phyloP scores from a whole-genome alignment of 2,888 invertebrate genomes.

The Apamea epomidion region DNA sequence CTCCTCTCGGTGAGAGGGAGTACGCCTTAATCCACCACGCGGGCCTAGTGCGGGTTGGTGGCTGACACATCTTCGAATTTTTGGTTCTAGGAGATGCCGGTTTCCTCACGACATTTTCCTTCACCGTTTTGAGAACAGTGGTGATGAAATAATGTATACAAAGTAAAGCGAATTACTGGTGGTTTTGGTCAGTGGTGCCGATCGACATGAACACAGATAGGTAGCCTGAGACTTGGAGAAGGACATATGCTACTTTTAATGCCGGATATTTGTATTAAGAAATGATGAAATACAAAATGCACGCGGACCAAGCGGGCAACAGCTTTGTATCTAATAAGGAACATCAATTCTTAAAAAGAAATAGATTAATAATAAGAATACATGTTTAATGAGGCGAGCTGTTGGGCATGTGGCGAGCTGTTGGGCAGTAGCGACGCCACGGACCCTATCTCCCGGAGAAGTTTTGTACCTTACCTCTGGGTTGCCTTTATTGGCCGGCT shows the following conservation, averaged over 20 bases:
- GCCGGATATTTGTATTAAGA: not conserved
- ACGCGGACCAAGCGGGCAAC: too few species aligned
- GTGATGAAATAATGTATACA: not conserved
- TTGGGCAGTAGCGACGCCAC: too few species aligned
- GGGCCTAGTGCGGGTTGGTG: not conserved
- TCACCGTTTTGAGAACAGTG: not conserved
- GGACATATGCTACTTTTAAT: not conserved
- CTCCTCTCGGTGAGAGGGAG: not conserved
- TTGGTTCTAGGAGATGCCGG: not conserved
- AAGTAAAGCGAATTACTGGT: not conserved
- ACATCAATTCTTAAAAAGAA: not conserved
- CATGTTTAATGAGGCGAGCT: too few species aligned
- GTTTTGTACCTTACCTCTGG: too few species aligned
- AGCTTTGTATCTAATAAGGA: not conserved
- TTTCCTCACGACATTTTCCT: not conserved
- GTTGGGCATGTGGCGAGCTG: too few species aligned
- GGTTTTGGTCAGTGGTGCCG: not conserved
- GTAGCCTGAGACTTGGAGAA: not conserved
- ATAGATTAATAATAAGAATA: not conserved
- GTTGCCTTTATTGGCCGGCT: too few species aligned
- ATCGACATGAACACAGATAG: not conserved
- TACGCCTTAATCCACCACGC: not conserved
- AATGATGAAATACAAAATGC: not conserved
- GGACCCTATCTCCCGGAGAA: too few species aligned
- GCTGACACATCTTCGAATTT: not conserved